Evolutionary conservation across 2,797 vertebrate species (phyloP).

Genomic region (Sebastes vulpes): DNA sequence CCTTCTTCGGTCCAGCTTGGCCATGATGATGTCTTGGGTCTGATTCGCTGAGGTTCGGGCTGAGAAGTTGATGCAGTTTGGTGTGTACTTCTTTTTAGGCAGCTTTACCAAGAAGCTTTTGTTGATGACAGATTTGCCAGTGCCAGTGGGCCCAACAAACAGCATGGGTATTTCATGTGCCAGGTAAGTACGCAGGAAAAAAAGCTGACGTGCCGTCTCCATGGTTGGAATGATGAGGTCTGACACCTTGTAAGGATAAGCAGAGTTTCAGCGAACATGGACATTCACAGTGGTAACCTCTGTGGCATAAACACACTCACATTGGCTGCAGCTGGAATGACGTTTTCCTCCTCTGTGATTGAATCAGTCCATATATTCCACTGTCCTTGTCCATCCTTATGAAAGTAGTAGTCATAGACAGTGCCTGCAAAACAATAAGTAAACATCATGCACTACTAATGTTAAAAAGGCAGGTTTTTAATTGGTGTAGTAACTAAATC

Average conservation of each 20-base stretch:
- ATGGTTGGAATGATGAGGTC: conserved; percentile 94
- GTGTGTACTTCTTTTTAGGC: conserved; percentile 88
- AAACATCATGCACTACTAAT: background rate
- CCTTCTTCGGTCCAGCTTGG: conserved; percentile 91
- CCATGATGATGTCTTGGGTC: conserved; percentile 95
- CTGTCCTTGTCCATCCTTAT: conserved; percentile 88
- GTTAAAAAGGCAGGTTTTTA: background rate
- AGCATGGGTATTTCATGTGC: conserved; percentile 88
- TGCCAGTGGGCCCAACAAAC: conserved; percentile 95
- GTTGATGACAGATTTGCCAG: conserved; percentile 93
- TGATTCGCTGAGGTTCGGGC: conserved; percentile 94
- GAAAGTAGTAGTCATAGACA: conserved; percentile 94
- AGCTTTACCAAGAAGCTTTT: conserved; percentile 91
- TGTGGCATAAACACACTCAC: conserved; percentile 73
- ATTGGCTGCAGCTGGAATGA: conserved; percentile 85
- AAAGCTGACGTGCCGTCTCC: conserved; percentile 92
- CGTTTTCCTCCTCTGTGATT: conserved; percentile 87
- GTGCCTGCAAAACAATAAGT: conserved; percentile 80
- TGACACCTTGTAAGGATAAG: conserved; percentile 85
- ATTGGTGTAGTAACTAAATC: background rate
- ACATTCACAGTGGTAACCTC: background rate
- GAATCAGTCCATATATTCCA: conserved; percentile 92
- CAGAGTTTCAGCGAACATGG: background rate
- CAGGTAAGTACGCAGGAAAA: conserved; percentile 91
- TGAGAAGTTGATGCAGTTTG: conserved; percentile 94